Percentiles rank a stretch among this genome's conserved stretches.
Conservation (phyloP, 2,888 invertebrate species). For the Byasa hedistus region DNA sequence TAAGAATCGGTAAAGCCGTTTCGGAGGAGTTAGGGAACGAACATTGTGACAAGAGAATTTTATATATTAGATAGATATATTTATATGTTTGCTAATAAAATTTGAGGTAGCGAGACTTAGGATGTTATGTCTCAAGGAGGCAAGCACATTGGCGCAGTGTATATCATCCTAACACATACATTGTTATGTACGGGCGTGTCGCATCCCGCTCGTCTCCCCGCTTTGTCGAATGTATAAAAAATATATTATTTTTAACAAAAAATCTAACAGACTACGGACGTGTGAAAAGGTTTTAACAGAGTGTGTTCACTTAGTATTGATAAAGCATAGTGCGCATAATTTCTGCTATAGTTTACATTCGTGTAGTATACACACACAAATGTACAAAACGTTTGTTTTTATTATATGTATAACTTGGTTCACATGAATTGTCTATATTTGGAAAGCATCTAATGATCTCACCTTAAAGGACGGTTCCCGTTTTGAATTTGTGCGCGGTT, state of each 20-base stretch:
- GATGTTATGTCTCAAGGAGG: too few species aligned
- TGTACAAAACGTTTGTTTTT: conserved; percentile 7
- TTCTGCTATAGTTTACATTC: neutral
- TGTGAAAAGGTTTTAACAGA: conserved; percentile 19
- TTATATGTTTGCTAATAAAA: too few species aligned
- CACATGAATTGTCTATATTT: conserved; percentile 19
- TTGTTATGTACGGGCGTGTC: too few species aligned
- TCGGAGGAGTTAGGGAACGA: too few species aligned
- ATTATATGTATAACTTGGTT: neutral
- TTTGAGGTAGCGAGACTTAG: too few species aligned
- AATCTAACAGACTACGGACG: conserved; percentile 14
- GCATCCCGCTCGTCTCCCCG: too few species aligned
- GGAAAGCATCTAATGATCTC: conserved; percentile 67
- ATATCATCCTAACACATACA: too few species aligned
- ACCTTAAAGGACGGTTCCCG: conserved; percentile 58
- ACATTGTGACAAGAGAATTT: too few species aligned
- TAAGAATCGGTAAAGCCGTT: too few species aligned
- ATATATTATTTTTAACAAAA: neutral
- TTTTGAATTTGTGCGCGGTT: conserved; percentile 59
- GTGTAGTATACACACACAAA: conserved; percentile 13
- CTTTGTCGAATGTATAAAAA: too few species aligned
- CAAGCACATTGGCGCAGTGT: too few species aligned
- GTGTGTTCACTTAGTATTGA: conserved; percentile 7
- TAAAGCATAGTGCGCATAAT: conserved; percentile 1
- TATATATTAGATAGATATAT: too few species aligned